Evolutionary conservation across 2,888 invertebrate genomes (phyloP), one percentile per base, ranked within the genome.

Genomic region (Dolichomitus sp.): DNA sequence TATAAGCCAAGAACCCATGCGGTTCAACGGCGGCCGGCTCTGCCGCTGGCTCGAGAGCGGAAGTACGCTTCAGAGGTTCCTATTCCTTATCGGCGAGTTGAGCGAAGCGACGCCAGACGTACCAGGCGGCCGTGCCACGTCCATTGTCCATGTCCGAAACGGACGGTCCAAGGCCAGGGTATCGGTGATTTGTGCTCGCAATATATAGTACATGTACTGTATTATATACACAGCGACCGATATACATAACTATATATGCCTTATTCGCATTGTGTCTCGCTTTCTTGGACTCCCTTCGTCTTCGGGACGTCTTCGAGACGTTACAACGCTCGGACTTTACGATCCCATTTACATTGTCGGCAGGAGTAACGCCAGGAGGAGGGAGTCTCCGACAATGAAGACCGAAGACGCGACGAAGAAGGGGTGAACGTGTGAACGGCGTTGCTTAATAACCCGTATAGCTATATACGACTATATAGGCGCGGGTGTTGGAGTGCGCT

Each of bases 371-470:
- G 61, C n/a, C n/a, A 77, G 72, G 54, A 54, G 63, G 11, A 30
- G 17, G 50, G 73, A 69, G 50, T n/a, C 23, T 63, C 66, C 45
- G 69, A 27, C 54, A 52, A 75, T 52, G 72, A 73, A 80, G 59
- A 17, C 17, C 27, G 30, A 17, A 54, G 27, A 42, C 1, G 70
- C 70, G 69, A 19, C 52, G 52, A 52, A 17, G 70, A 19, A 57
- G 70, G 63, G 52, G 84, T 57, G 85, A 88, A 90, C 89, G 91
- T 89, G 91, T 87, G 90, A 91, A 90, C 89, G 87, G 80, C 85
- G 88, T 89, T 91, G 89, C 89, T 91, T 89, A 91, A 91, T 91
- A 90, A 91, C 87, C 89, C 89, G 88, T 91, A 85, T 85, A 86
- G 40, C 27, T 23, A 17, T 52, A 23, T 52, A 9, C 2, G 23